Evolutionary conservation across 2,113 vertebrate species (phyloP).

Genomic region (Nycticryphes semicollaris): DNA sequence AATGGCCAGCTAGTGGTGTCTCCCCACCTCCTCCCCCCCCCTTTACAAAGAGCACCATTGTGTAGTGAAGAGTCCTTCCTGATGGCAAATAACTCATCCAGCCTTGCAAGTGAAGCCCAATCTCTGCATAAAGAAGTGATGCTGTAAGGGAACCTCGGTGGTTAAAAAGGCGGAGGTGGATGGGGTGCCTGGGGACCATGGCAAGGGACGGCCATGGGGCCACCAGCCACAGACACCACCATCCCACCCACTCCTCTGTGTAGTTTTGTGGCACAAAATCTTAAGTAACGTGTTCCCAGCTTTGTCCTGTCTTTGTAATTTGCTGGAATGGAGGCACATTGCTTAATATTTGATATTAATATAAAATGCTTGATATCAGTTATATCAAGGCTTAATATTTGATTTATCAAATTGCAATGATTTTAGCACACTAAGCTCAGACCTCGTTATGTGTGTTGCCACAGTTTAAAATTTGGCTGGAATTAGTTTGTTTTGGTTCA

Average conservation of each 20-base stretch:
- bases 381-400: not conserved
- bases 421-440: not conserved
- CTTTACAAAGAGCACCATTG: not conserved
- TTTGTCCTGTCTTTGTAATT: not conserved
- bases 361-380: not conserved
- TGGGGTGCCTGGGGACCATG: not conserved
- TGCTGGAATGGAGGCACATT: not conserved
- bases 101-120: not conserved
- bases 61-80: not conserved
- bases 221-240: not conserved
- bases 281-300: not conserved
- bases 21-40: not conserved
- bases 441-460: accelerated
- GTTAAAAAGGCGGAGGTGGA: not conserved
- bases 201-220: not conserved
- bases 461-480: not conserved
- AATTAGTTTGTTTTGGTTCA: not conserved
- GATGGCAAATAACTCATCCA: not conserved
- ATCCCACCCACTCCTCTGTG: accelerated
- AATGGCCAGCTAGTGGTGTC: not conserved
- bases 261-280: accelerated
- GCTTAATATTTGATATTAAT: not conserved
- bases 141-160: not conserved
- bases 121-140: not conserved
- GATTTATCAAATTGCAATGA: not conserved